Conservation (phyloP, 2,113 vertebrate species). For the Equus quagga region DNA sequence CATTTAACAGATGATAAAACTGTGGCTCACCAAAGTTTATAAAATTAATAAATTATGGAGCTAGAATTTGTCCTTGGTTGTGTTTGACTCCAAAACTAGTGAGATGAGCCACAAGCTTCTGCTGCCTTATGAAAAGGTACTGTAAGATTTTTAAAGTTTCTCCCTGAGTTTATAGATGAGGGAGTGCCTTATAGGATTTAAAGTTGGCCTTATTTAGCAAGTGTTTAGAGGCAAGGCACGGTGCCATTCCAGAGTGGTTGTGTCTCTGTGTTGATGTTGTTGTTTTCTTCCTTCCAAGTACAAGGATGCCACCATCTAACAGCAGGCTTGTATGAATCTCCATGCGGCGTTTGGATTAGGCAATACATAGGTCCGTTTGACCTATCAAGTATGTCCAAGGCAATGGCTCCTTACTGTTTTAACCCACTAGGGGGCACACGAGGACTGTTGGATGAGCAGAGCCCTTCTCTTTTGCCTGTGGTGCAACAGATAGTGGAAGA, state of each 20-base stretch:
- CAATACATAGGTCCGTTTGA: neutral
- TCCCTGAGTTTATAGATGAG: neutral
- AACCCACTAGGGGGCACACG: conserved; percentile 65
- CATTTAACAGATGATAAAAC: neutral
- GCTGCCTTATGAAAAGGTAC: neutral
- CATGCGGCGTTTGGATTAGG: fast-evolving
- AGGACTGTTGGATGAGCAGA: neutral
- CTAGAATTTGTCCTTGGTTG: neutral
- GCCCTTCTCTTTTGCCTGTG: neutral
- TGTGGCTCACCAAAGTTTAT: neutral
- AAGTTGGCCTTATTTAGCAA: neutral
- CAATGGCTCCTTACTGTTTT: neutral
- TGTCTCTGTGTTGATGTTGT: neutral
- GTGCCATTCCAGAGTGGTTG: neutral
- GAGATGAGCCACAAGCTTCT: neutral
- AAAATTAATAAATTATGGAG: neutral
- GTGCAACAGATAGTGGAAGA: neutral
- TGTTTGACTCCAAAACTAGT: neutral
- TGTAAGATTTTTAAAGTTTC: neutral
- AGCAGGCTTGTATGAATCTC: neutral
- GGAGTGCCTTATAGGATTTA: neutral
- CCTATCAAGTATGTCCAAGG: neutral
- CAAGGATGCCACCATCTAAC: neutral
- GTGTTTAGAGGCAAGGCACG: neutral
- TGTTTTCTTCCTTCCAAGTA: neutral